A percentile compares a stretch with the other conserved stretches of the same genome.
phyloP scores from a whole-genome alignment of 2,113 vertebrate genomes.

The Scomber colias region DNA sequence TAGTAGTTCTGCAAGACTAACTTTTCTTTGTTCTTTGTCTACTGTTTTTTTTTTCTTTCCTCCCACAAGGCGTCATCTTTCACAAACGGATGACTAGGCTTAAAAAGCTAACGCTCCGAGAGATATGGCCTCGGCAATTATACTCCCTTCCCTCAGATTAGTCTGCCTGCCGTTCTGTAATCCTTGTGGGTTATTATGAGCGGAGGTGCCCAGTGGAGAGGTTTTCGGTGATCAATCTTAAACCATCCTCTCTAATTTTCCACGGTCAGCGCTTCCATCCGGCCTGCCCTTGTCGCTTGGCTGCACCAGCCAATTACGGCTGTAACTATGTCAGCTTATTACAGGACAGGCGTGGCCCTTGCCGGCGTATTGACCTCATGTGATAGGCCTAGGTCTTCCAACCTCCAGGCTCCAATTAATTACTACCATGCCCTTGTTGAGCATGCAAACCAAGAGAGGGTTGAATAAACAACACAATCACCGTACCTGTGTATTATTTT shows the following conservation, averaged over 20 bases:
- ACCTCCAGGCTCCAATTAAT: conserved; percentile 76
- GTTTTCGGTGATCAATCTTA: conserved; percentile 82
- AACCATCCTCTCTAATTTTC: conserved; percentile 82
- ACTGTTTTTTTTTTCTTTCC: not conserved
- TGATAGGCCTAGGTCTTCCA: conserved; percentile 57
- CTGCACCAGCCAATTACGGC: conserved; percentile 79
- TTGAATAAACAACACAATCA: conserved; percentile 52
- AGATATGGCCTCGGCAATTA: conserved; percentile 72
- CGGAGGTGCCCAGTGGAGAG: conserved; percentile 55
- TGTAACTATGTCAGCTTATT: conserved; percentile 81
- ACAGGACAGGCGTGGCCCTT: conserved; percentile 67
- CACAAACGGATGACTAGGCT: conserved; percentile 60
- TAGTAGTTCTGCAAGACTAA: conserved; percentile 40
- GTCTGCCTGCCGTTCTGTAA: conserved; percentile 57
- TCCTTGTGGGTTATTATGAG: conserved; percentile 73
- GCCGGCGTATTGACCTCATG: conserved; percentile 69
- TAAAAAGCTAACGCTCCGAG: conserved; percentile 55
- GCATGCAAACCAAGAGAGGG: conserved; percentile 42
- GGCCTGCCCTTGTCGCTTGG: conserved; percentile 82
- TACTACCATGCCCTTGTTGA: conserved; percentile 70
- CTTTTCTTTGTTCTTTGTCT: conserved; percentile 52
- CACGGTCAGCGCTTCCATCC: conserved; percentile 81
- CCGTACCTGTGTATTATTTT: conserved; percentile 63
- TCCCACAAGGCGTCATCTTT: conserved; percentile 42
- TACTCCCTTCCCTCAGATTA: conserved; percentile 71